Evolutionary conservation across 2,888 invertebrate species (phyloP), one percentile per base, ranked within the genome.

Genomic region (Troglohyphantes excavatus): DNA sequence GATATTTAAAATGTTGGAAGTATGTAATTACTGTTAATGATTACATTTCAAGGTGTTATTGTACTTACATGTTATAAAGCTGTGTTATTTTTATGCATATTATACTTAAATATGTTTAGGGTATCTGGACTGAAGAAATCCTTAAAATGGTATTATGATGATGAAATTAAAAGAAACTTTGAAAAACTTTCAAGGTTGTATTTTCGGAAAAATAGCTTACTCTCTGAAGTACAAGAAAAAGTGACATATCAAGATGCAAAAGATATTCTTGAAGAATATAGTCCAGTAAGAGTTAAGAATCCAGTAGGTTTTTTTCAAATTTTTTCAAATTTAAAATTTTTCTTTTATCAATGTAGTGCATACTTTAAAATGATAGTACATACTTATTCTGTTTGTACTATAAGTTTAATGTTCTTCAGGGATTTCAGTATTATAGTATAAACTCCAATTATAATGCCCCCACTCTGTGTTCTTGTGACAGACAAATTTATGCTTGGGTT

Each of bases 201-300:
- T 17, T 27, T 27, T 9, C 78, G 87, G 11, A 87, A 87, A 26
- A 79, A 72, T 9, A 59, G 17, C 17, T 17, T 87, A 29, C 21
- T 87, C 26, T 59, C 59, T 21, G 79, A 79, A 65, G 87, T 87
- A 6, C 79, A 87, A 79, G 87, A 73, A 46, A 79, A 63, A 27
- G 53, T 79, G 23, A 73, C 72, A 26, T 79, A 63, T 72, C 27
- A 79, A 9, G 87, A 87, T 23, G 87, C 87, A 13, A 87, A 72
- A 65, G 72, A 79, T 43, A 87, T 87, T 65, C 70, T 87, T 72
- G 87, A 87, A 73, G 72, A 87, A 70, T 79, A 63, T 19, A 65
- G 70, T 79, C 19, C 23, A 23, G 9, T 59, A 27, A 86, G 61
- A 78, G 17, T 26, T 9, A 5, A 46, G 7, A 29, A 23, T 53